Percentiles rank a stretch among this genome's conserved stretches.
Conservation (phyloP, 2,797 vertebrate genomes). For the Ibycter americanus region DNA sequence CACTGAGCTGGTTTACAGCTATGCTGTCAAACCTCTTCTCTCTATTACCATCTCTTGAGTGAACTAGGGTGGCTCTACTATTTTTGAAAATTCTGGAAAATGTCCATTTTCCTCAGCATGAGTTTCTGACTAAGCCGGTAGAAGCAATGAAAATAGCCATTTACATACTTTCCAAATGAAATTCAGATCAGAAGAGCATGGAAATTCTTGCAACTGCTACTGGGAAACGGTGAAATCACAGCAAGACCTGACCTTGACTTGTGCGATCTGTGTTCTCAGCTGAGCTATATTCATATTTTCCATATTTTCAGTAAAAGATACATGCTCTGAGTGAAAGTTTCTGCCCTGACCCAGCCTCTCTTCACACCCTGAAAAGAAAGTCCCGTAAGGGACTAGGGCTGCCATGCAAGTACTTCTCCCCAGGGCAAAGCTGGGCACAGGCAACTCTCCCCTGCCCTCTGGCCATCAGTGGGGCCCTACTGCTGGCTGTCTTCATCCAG, state of each 20-base stretch:
- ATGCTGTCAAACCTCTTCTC: neutral
- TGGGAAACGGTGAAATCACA: conserved; percentile 36
- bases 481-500: neutral
- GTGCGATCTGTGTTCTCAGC: neutral
- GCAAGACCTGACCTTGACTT: conserved; percentile 29
- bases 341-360: neutral
- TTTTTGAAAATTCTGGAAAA: conserved; percentile 41
- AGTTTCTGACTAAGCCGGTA: conserved; percentile 18
- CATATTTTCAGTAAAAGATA: neutral
- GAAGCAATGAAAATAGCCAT: conserved; percentile 35
- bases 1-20: neutral
- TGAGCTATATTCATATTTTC: conserved; percentile 35
- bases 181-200: conserved; percentile 39
- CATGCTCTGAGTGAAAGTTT: neutral
- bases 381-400: neutral
- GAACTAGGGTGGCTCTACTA: neutral
- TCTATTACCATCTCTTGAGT: neutral
- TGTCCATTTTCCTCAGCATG: neutral
- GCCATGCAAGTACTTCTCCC: neutral
- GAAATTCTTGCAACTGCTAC: conserved; percentile 56
- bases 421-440: rapidly evolving
- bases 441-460: rapidly evolving
- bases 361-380: neutral
- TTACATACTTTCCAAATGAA: conserved; percentile 63
- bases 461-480: rapidly evolving